A percentile compares a stretch with the other conserved stretches of the same genome.
Conservation (phyloP, 1,140 invertebrate genomes). For the Cheumatopsyche charites region DNA sequence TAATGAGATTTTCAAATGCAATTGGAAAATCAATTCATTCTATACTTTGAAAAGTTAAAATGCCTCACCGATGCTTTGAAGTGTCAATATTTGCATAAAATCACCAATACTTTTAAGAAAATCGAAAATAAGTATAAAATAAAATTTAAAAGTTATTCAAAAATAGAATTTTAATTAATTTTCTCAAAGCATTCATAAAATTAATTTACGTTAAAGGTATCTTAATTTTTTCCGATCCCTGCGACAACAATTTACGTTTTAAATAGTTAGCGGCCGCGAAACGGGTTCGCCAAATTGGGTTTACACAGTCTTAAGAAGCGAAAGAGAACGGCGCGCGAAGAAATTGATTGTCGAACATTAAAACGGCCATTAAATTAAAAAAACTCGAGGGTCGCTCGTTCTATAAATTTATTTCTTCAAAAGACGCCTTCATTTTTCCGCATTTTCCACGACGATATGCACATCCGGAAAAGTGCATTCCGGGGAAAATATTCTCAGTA, state of each 20-base stretch:
- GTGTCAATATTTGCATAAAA: too few species aligned
- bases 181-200: too few species aligned
- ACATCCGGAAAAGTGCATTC: constrained; percentile 3
- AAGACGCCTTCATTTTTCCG: background rate
- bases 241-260: constrained; percentile 14
- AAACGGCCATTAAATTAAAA: constrained; percentile 46
- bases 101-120: too few species aligned
- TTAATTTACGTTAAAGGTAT: background rate
- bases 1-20: too few species aligned
- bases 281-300: constrained; percentile 13
- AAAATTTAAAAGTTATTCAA: too few species aligned
- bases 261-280: constrained; percentile 26
- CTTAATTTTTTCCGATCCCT: background rate
- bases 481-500: background rate
- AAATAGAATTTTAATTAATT: too few species aligned
- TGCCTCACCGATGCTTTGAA: too few species aligned
- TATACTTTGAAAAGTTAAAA: too few species aligned
- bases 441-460: constrained; percentile 3
- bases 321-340: constrained; percentile 17
- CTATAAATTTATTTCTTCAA: constrained; percentile 3
- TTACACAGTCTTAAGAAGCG: constrained; percentile 24
- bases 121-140: too few species aligned
- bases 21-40: too few species aligned
- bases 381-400: constrained; percentile 20
- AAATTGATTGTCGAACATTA: constrained; percentile 46